A percentile compares a stretch with the other conserved stretches of the same genome.
Conservation (phyloP, 2,888 invertebrate species). For the Hipparchia sbordonii region DNA sequence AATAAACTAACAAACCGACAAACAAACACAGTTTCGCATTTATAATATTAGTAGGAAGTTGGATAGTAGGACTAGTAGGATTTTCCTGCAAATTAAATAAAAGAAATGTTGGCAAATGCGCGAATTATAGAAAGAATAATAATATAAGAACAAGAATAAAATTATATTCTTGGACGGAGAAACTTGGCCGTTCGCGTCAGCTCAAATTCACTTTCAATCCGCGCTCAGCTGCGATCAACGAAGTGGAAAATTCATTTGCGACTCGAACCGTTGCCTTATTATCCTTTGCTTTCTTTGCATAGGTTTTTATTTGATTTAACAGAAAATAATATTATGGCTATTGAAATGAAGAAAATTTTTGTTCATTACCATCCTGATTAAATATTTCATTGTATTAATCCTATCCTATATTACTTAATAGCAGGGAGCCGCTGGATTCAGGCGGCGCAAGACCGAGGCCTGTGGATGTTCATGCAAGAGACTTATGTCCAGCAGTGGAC, state of each 20-base stretch:
- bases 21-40: too few species aligned
- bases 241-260: slow-evolving; percentile 67
- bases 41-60: too few species aligned
- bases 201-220: slow-evolving; percentile 61
- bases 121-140: slow-evolving; percentile 38
- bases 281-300: slow-evolving; percentile 45
- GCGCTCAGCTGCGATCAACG: slow-evolving; percentile 46
- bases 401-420: too few species aligned
- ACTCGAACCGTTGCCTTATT: slow-evolving; percentile 68
- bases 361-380: neutral
- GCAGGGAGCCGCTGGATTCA: too few species aligned
- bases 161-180: slow-evolving; percentile 53
- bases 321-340: slow-evolving; percentile 1
- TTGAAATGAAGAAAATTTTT: neutral
- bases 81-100: neutral
- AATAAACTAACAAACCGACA: too few species aligned
- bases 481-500: too few species aligned
- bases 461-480: too few species aligned
- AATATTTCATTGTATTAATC: neutral
- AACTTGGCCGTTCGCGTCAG: slow-evolving; percentile 56
- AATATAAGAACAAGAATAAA: slow-evolving; percentile 32
- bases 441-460: too few species aligned
- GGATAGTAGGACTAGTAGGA: neutral
- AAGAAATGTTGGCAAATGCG: neutral
- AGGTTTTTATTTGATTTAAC: slow-evolving; percentile 16